These are phyloP conservation scores for Dinocampus coccinellae DNA, from an alignment of 2,888 invertebrate genomes.

Conservation along the genomic window DNA sequence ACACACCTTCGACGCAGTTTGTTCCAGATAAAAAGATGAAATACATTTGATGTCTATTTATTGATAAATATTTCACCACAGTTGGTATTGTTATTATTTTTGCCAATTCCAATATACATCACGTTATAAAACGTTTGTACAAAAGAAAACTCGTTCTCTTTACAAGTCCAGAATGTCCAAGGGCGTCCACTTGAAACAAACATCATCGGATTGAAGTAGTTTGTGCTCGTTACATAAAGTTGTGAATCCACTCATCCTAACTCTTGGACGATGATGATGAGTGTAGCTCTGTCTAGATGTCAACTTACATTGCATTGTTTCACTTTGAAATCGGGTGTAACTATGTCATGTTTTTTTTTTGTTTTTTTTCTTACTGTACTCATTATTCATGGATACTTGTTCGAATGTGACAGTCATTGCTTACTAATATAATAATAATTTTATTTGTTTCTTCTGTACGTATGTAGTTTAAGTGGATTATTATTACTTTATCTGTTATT, in stretches of 20 bases:
- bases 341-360: neutral
- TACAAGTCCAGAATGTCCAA: constrained; percentile 54
- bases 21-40: neutral
- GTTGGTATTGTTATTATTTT: constrained; percentile 25
- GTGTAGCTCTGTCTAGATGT: neutral
- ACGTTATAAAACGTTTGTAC: constrained; percentile 9
- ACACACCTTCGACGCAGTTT: neutral
- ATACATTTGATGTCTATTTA: neutral
- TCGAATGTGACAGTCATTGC: no score
- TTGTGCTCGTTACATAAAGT: constrained; percentile 45
- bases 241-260: neutral
- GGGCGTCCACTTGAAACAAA: constrained; percentile 54
- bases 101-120: neutral
- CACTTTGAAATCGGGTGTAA: constrained; percentile 10
- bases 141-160: constrained; percentile 55
- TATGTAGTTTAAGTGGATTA: no score
- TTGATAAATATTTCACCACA: neutral
- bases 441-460: no score
- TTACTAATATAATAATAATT: no score
- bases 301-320: neutral
- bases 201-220: constrained; percentile 22
- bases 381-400: no score
- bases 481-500: no score
- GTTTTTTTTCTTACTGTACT: no score
- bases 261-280: constrained; percentile 7